These are phyloP conservation scores for Drosophila yakuba DNA, from an alignment of 1,140 invertebrate genomes.

Conservation along the genomic window DNA sequence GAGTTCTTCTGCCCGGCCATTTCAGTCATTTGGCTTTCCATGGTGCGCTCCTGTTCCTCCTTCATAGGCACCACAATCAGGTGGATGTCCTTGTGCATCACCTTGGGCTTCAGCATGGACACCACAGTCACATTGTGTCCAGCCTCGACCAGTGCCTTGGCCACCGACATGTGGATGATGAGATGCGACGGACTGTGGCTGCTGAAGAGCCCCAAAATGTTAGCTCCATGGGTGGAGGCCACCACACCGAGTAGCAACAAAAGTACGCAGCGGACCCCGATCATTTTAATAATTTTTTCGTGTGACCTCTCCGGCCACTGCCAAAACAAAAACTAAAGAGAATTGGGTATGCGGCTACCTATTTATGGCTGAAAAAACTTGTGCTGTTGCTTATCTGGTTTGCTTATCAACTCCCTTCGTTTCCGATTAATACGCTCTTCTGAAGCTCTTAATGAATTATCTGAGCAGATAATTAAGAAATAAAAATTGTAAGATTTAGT, in stretches of 20 bases:
- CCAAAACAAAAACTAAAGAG: conserved; percentile 9
- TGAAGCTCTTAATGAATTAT: too few relatives aligned
- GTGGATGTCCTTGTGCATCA: conserved; percentile 61
- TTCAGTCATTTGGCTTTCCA: conserved; percentile 41
- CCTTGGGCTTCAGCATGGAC: conserved; percentile 43
- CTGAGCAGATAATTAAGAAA: too few relatives aligned
- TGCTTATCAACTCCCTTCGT: conserved; percentile 14
- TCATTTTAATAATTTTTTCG: conserved; percentile 10
- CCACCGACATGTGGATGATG: conserved; percentile 74
- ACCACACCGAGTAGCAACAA: conserved; percentile 16
- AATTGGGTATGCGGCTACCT: background rate
- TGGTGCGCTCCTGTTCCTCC: conserved; percentile 37
- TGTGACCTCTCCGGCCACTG: background rate
- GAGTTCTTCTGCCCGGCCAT: conserved; percentile 58
- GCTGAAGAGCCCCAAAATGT: conserved; percentile 74
- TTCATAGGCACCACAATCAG: conserved; percentile 58
- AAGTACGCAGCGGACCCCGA: background rate
- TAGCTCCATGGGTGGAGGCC: conserved; percentile 43
- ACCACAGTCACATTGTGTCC: conserved; percentile 80
- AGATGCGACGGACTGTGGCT: conserved; percentile 75
- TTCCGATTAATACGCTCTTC: background rate
- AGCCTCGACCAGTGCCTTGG: conserved; percentile 57
- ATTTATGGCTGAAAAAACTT: conserved; percentile 4
- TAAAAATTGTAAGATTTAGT: too few relatives aligned
- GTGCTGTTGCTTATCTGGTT: background rate